These are phyloP conservation scores for Columba livia DNA, from an alignment of 2,113 vertebrate species.

Conservation along the genomic window DNA sequence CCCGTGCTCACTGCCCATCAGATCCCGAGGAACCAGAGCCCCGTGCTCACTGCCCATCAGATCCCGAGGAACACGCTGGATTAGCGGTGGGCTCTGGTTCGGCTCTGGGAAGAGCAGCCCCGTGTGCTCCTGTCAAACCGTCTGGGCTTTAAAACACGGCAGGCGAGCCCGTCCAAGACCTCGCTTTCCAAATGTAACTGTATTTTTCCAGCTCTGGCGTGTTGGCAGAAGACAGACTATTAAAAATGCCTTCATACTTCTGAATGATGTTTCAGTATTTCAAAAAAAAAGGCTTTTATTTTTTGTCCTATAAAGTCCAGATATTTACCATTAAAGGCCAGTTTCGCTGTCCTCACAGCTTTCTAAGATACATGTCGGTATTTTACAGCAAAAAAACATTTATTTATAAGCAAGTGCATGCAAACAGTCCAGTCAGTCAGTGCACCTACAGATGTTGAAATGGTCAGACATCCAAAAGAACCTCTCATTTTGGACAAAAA, in stretches of 20 bases:
- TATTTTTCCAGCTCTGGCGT: constrained; percentile 9
- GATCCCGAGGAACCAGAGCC: too few relatives aligned
- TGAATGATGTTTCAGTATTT: neutral
- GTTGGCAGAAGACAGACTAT: neutral
- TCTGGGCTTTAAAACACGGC: neutral
- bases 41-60: too few relatives aligned
- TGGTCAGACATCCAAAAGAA: constrained; percentile 29
- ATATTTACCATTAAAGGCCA: neutral
- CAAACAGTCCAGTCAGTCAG: neutral
- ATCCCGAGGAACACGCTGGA: too few relatives aligned
- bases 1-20: too few relatives aligned
- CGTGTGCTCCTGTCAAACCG: neutral
- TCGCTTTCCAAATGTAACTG: neutral
- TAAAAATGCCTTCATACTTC: neutral
- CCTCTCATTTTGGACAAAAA: constrained; percentile 15
- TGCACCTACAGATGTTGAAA: constrained; percentile 34
- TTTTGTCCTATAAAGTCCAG: neutral
- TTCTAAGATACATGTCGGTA: neutral
- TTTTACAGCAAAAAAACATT: neutral
- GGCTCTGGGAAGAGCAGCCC: neutral
- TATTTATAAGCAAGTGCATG: constrained; percentile 36
- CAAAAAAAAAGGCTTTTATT: neutral
- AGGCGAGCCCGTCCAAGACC: neutral
- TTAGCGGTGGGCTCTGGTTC: neutral
- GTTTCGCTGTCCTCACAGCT: neutral